Base-by-base conservation (phyloP, 2,888 invertebrate species). In the Tinea trinotella region DNA sequence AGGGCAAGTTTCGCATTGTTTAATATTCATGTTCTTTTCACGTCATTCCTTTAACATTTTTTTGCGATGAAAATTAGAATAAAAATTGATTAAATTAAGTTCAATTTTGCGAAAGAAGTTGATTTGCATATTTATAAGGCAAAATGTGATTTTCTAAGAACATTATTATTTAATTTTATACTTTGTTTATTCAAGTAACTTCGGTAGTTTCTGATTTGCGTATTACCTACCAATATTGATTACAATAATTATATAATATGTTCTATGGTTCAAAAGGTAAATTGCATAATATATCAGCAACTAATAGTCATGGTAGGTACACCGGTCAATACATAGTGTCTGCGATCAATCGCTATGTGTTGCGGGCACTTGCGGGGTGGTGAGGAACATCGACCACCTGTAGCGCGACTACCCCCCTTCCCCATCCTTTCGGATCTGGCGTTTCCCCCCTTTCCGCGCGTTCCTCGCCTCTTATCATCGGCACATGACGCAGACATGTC, bases 321-420 rank as follows among this genome's bases (percentile, higher is more conserved):
- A 70, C 79, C 80, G 84, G 80, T 84, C 84, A 83, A 84, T 85
- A 85, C 79, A 82, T 75, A 72, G 76, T 74, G 79, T 76, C 71
- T 73, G 74, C 82, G 82, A 84, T 84, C 84, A 83, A 84, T 84
- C 80, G 79, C 74, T 70, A 62, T 67, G 77, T 72, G 74, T 54
- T 49, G 54, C 19, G 55, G 68, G 71, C 69, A 65, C 67, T 61
- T 34, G 62, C 58, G 62, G 58, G 57, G n/a, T 18, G 57, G 50
- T 10, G 18, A 62, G 60, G 65, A 65, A 63, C 59, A 61, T 59
- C 68, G 71, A 78, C 82, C 83, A 82, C 83, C 83, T 82, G 82
- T 81, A 67, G 82, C 58, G 65, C 59, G 55, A 20, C 48, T 54
- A 35, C 57, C 66, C 68, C 66, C 68, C 62, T 65, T 67, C 66